Evolutionary conservation across 1,140 invertebrate species (phyloP).

Genomic region (Zophobas morio): DNA sequence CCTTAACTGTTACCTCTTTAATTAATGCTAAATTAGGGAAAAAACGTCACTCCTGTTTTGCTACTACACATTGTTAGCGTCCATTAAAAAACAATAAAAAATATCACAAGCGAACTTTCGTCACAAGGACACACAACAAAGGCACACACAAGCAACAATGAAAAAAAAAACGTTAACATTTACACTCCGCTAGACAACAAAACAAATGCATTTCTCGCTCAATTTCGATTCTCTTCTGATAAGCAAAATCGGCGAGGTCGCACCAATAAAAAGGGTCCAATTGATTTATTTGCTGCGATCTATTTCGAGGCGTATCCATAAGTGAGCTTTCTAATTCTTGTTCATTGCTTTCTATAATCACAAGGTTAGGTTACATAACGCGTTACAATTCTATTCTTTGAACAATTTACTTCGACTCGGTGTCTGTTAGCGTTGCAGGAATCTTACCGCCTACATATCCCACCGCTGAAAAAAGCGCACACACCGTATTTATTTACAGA

Average conservation of each 20-base stretch:
- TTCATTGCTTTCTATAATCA: conserved; percentile 35
- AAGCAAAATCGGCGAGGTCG: conserved; percentile 25
- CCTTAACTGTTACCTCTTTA: neutral
- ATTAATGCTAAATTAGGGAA: neutral
- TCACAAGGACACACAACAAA: conserved; percentile 23
- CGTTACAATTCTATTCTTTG: conserved; percentile 33
- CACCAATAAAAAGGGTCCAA: conserved; percentile 2
- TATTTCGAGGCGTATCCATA: conserved; percentile 23
- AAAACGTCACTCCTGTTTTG: neutral
- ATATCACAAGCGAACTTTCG: conserved; percentile 1
- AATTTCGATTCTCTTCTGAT: neutral
- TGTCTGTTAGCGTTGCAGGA: neutral
- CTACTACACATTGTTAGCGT: too few relatives aligned
- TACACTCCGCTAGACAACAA: conserved; percentile 26
- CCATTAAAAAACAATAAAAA: neutral
- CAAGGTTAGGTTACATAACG: conserved; percentile 24
- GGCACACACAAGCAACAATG: conserved; percentile 19
- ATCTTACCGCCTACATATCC: neutral
- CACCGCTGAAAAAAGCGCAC: conserved; percentile 1
- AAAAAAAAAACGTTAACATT: conserved; percentile 15
- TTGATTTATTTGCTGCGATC: conserved; percentile 9
- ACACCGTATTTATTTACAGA: conserved; percentile 10
- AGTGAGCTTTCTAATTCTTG: conserved; percentile 36
- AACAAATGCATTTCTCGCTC: conserved; percentile 10
- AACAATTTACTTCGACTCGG: conserved; percentile 11